Evolutionary conservation across 2,888 invertebrate genomes (phyloP), one percentile per base, ranked within the genome.

Genomic region (Lasioglossum leucozonium): DNA sequence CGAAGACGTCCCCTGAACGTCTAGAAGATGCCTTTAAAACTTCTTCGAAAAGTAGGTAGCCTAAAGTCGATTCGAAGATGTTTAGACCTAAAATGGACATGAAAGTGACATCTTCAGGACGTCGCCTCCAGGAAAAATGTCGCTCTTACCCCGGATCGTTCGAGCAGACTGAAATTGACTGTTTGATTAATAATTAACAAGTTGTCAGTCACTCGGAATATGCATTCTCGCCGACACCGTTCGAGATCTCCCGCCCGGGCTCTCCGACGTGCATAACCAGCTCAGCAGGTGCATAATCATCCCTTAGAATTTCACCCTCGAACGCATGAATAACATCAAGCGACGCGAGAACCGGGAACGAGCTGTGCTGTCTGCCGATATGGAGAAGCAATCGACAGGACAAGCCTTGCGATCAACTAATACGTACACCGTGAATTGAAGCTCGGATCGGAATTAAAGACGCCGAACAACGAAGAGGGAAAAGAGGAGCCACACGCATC

Each of bases 241-340:
- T 44, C 11, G 18, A 58, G 30, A 40, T 34, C 30, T 40, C 22
- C 71, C 34, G 30, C n/a, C n/a, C n/a, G n/a, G n/a, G n/a, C 34
- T 34, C 22, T 42, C 44, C 1, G 11, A 47, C 47, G 40, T 37
- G 72, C 37, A 34, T 47, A 73, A 22, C 26, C 42, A 30, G 65
- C 18, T 51, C 72, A 65, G 72, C 79, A 73, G 73, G 37, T 65
- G 72, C 65, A 73, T 62, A 62, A 47, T 44, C 26, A 72, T 37
- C 47, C 30, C 65, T 55, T 1, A 37, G 58, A 73, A 65, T 37
- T 47, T 79, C 62, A 58, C 1, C 30, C 72, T 44, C 62, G 47
- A 72, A 40, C 47, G 47, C 47, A 51, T 34, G 79, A 72, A 67
- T 79, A n/a, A 62, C 26, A 65, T 79, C 26, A 73, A 8, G 72